phyloP scores from a whole-genome alignment of 2,113 vertebrate genomes.

The Cebus imitator region DNA sequence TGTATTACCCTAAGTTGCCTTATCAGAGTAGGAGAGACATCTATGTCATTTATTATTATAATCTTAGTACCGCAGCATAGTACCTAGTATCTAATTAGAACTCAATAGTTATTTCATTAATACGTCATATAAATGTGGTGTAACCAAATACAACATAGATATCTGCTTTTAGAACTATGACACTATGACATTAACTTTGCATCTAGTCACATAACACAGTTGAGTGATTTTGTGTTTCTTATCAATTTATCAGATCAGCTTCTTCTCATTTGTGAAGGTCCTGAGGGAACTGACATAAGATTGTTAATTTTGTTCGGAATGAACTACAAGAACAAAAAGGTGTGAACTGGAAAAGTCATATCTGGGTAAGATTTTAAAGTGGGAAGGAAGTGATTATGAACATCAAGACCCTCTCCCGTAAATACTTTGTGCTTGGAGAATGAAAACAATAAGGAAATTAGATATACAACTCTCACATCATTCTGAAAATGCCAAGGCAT shows the following conservation, averaged over 20 bases:
- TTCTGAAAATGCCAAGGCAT: conserved; percentile 43
- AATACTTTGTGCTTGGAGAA: background rate
- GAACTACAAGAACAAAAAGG: background rate
- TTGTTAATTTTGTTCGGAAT: background rate
- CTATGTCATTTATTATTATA: background rate
- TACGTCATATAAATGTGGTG: background rate
- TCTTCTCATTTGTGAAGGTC: background rate
- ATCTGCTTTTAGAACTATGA: background rate
- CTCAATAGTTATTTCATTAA: background rate
- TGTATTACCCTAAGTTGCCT: background rate
- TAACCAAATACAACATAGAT: background rate
- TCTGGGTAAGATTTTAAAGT: background rate
- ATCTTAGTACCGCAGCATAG: background rate
- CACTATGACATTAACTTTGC: background rate
- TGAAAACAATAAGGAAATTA: background rate
- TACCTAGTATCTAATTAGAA: background rate
- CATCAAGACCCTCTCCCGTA: background rate
- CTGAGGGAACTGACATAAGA: background rate
- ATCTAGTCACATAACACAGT: background rate
- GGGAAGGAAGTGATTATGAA: background rate
- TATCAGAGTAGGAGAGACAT: background rate
- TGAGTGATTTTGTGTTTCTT: background rate
- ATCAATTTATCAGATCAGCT: background rate
- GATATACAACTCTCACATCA: conserved; percentile 25
- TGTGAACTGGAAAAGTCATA: background rate